phyloP scores from a whole-genome alignment of 2,113 vertebrate genomes.

The Dicrurus megarhynchus region DNA sequence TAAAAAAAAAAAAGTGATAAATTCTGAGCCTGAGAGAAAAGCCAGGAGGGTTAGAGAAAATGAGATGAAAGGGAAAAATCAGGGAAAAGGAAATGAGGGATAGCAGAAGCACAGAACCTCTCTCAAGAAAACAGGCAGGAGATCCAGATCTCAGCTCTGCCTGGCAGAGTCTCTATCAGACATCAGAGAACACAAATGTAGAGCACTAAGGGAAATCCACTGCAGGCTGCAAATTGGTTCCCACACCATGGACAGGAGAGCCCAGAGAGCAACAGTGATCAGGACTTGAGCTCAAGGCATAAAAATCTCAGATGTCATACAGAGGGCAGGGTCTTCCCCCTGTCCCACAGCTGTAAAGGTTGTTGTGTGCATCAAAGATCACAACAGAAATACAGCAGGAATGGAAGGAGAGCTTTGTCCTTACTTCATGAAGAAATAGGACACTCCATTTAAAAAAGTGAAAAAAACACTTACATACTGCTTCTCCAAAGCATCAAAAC shows the following conservation, averaged over 20 bases:
- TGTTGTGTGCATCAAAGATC: not conserved
- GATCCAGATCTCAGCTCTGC: not conserved
- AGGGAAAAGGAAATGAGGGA: not conserved
- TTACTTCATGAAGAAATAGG: not conserved
- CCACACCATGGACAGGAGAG: not conserved
- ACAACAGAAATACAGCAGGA: not conserved
- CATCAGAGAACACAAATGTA: not conserved
- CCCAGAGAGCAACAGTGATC: not conserved
- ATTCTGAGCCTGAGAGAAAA: not conserved
- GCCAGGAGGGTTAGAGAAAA: not conserved
- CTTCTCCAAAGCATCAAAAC: conserved; percentile 79
- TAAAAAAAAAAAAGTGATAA: not conserved
- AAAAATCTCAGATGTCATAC: not conserved
- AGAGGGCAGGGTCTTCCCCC: not conserved
- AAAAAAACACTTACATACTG: conserved; percentile 72
- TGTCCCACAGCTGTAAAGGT: not conserved
- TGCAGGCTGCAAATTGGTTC: not conserved
- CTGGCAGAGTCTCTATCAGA: not conserved
- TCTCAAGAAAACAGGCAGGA: not conserved
- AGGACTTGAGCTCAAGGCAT: not conserved
- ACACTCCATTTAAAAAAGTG: not conserved
- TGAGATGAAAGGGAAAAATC: not conserved
- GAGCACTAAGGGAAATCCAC: not conserved
- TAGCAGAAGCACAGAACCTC: not conserved
- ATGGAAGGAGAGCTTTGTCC: not conserved